A percentile compares a stretch with the other conserved stretches of the same genome.
Conservation (phyloP, 2,888 invertebrate genomes). For the Eupithecia centaureata region DNA sequence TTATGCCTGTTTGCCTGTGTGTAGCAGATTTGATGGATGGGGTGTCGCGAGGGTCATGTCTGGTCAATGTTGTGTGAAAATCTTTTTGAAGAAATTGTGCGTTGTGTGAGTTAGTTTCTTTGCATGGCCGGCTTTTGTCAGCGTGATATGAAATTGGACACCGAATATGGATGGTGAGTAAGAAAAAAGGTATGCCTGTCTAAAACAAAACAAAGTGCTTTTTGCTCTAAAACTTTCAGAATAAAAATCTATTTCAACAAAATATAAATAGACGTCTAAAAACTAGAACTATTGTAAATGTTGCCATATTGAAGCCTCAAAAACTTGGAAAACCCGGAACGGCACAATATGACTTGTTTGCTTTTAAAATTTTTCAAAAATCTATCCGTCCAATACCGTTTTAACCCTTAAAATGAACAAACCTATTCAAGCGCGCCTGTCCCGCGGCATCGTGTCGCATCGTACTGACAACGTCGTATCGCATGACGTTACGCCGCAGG, state of each 20-base stretch:
- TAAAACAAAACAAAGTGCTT: neutral
- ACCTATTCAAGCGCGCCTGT: conserved; percentile 18
- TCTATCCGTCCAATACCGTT: neutral
- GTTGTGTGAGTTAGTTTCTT: neutral
- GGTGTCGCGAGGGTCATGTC: conserved; percentile 25
- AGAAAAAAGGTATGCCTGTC: neutral
- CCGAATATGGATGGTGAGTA: neutral
- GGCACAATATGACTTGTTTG: neutral
- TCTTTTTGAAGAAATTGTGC: conserved; percentile 13
- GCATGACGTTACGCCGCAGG: conserved; percentile 35
- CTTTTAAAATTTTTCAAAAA: neutral
- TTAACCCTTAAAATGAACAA: conserved; percentile 12
- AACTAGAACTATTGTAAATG: neutral
- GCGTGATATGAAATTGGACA: neutral
- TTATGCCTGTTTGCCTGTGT: conserved; percentile 51
- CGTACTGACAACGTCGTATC: conserved; percentile 33
- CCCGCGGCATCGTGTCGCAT: conserved; percentile 35
- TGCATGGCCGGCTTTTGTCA: neutral
- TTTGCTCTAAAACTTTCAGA: neutral
- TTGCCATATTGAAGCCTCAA: neutral
- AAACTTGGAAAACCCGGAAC: neutral
- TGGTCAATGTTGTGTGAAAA: conserved; percentile 13
- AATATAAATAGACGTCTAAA: too few species aligned
- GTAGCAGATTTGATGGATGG: conserved; percentile 61
- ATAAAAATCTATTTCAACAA: too few species aligned